Conservation (phyloP, 92 coral and sea anemone genomes). For the Porites rus region DNA sequence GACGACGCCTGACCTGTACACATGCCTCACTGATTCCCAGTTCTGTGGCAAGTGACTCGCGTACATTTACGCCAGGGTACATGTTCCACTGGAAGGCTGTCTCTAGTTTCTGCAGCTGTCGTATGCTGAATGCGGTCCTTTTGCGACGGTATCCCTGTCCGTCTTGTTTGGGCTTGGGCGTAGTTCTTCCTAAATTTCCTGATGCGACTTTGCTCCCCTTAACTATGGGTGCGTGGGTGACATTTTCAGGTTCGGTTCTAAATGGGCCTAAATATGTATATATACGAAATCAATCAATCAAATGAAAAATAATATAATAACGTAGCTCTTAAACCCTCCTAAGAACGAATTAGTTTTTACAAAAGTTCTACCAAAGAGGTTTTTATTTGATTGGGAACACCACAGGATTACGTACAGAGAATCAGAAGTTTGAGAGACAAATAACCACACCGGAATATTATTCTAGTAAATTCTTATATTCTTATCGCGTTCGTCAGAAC, state of each 20-base stretch:
- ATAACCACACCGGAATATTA: too few species aligned
- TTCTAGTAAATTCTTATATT: too few species aligned
- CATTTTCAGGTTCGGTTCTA: background rate
- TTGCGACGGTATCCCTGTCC: constrained; percentile 51
- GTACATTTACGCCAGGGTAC: constrained; percentile 56
- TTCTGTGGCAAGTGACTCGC: constrained; percentile 50
- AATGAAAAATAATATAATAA: too few species aligned
- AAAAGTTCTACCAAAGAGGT: too few species aligned
- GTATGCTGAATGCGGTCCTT: constrained; percentile 50
- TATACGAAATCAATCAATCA: too few species aligned
- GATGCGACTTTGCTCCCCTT: background rate
- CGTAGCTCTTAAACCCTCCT: too few species aligned
- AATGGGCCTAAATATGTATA: too few species aligned
- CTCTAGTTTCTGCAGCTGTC: constrained; percentile 50
- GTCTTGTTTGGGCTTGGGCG: constrained; percentile 2
- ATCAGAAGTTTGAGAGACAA: too few species aligned
- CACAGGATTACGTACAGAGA: too few species aligned
- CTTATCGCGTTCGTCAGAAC: too few species aligned
- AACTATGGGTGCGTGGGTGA: background rate
- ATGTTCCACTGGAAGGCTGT: constrained; percentile 43
- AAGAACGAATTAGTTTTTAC: too few species aligned
- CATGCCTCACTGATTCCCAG: constrained; percentile 60
- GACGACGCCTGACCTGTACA: constrained; percentile 46
- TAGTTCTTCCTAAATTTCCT: background rate
- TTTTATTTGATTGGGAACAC: too few species aligned